phyloP scores from a whole-genome alignment of 2,113 vertebrate species.

The Catharus bicknelli region DNA sequence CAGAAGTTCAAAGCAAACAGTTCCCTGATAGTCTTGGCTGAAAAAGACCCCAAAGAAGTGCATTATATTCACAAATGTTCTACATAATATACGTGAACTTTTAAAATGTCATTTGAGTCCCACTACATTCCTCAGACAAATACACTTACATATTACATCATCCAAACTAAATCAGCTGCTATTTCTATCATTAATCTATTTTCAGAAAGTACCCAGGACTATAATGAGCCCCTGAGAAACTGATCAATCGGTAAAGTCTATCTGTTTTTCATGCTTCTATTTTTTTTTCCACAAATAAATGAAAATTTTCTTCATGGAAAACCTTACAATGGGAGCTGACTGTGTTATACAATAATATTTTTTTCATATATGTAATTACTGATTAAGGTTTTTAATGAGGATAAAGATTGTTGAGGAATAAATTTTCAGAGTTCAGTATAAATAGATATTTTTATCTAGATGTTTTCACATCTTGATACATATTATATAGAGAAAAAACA shows the following conservation, averaged over 20 bases:
- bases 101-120: neutral
- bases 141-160: too few species aligned
- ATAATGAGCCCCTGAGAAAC: neutral
- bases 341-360: neutral
- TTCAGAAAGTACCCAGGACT: neutral
- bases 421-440: neutral
- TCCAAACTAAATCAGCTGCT: neutral
- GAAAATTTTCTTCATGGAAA: neutral
- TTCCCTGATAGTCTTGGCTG: fast-evolving
- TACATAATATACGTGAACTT: neutral
- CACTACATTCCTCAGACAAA: neutral
- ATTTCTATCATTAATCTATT: neutral
- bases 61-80: neutral
- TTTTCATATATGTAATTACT: neutral
- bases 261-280: neutral
- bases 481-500: neutral
- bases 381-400: neutral
- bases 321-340: neutral
- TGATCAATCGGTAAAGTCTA: neutral
- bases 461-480: neutral
- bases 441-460: neutral
- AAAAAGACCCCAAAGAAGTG: neutral
- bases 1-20: neutral
- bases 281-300: neutral
- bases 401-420: neutral